Conservation (phyloP, 1,140 invertebrate species). For the Drosophila pallidifrons region DNA sequence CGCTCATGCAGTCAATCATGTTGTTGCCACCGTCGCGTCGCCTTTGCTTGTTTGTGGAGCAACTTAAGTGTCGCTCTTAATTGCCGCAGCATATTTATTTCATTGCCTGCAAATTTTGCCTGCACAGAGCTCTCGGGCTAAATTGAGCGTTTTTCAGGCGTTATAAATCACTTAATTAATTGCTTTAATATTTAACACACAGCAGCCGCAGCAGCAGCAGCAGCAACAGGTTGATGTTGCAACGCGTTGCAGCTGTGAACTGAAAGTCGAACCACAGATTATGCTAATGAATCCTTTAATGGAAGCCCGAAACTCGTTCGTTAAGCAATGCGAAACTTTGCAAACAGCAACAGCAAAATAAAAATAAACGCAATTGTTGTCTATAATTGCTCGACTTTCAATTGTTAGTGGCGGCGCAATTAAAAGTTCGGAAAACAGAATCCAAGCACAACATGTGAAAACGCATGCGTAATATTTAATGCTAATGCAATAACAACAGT, state of each 20-base stretch:
- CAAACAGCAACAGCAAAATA: not conserved
- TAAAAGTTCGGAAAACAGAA: not conserved
- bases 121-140: not conserved
- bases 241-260: conserved; percentile 2
- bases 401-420: not conserved
- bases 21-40: not conserved
- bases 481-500: conserved; percentile 44
- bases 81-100: conserved; percentile 3
- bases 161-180: conserved; percentile 57
- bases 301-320: not conserved
- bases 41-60: not conserved
- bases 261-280: conserved; percentile 15
- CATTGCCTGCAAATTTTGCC: conserved; percentile 7
- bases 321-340: not conserved
- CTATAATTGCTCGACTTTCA: not conserved
- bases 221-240: conserved; percentile 1
- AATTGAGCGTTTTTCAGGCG: not conserved
- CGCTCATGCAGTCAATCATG: too few species aligned
- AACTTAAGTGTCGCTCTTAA: conserved; percentile 11
- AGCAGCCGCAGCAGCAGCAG: not conserved
- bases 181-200: conserved; percentile 42
- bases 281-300: conserved; percentile 34
- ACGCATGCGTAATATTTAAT: conserved; percentile 30
- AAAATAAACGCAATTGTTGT: not conserved
- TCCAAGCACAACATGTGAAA: not conserved